Conservation (phyloP, 2,113 vertebrate species). For the Mobula birostris region DNA sequence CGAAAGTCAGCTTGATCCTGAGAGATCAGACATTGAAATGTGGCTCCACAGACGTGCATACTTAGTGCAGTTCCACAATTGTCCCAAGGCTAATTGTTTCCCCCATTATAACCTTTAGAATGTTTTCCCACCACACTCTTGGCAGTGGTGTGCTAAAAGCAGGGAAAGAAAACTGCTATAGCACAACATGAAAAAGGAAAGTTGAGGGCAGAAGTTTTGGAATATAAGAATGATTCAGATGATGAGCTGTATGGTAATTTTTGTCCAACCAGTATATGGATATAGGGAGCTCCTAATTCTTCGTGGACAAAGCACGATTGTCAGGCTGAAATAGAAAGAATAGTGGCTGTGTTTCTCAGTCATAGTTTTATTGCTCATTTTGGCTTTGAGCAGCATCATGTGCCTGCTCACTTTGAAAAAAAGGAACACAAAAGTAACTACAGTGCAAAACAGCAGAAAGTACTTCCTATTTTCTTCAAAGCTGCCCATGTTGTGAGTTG, state of each 20-base stretch:
- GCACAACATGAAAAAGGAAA: background rate
- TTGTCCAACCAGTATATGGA: background rate
- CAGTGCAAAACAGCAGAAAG: background rate
- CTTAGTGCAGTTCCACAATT: background rate
- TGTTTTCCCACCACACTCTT: background rate
- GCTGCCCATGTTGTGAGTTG: background rate
- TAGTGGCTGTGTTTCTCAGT: background rate
- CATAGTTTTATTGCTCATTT: background rate
- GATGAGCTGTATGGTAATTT: background rate
- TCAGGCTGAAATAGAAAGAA: background rate
- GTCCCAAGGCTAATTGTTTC: background rate
- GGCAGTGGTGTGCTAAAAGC: too few species aligned
- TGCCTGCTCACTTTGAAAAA: background rate
- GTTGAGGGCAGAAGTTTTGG: background rate
- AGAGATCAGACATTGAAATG: background rate
- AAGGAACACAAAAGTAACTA: background rate
- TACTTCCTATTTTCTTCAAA: constrained; percentile 7
- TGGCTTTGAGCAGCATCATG: background rate
- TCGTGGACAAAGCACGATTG: background rate
- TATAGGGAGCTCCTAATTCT: background rate
- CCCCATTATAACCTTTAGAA: background rate
- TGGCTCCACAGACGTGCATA: background rate
- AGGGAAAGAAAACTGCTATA: background rate
- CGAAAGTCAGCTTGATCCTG: background rate
- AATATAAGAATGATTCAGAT: background rate